A percentile compares a stretch with the other conserved stretches of the same genome.
These are phyloP conservation scores for Emydocephalus ijimae DNA, from an alignment of 2,113 vertebrate species.

Conservation along the genomic window DNA sequence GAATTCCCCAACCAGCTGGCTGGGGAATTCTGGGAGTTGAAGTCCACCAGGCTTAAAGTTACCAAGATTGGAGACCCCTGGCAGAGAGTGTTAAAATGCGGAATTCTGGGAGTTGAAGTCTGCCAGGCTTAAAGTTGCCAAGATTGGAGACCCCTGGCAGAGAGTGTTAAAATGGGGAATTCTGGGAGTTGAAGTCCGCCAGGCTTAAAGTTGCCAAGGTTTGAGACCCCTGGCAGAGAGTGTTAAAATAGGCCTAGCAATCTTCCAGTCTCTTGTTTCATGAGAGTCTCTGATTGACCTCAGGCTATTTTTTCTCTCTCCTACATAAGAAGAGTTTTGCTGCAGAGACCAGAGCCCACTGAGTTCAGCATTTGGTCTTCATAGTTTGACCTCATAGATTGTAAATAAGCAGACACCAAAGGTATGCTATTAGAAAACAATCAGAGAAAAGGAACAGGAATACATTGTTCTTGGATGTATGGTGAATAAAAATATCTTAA, in stretches of 20 bases:
- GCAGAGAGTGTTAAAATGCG: too few species aligned
- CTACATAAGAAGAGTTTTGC: accelerated
- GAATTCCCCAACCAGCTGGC: too few species aligned
- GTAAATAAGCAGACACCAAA: not conserved
- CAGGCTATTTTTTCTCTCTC: not conserved
- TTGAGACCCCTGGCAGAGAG: not conserved
- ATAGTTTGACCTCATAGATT: not conserved
- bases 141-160: too few species aligned
- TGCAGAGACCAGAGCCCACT: not conserved
- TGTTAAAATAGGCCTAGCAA: not conserved
- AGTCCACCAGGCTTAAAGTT: too few species aligned
- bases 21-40: too few species aligned
- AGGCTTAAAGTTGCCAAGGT: too few species aligned
- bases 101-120: too few species aligned
- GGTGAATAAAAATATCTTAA: not conserved
- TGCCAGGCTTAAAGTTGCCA: too few species aligned
- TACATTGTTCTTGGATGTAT: not conserved
- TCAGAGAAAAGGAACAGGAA: not conserved
- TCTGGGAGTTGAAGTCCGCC: too few species aligned
- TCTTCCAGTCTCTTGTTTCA: not conserved
- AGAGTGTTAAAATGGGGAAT: too few species aligned
- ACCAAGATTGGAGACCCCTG: too few species aligned
- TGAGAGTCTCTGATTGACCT: not conserved
- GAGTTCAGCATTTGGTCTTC: not conserved
- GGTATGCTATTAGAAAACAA: not conserved